phyloP scores from a whole-genome alignment of 2,113 vertebrate genomes.

The Vicugna pacos region DNA sequence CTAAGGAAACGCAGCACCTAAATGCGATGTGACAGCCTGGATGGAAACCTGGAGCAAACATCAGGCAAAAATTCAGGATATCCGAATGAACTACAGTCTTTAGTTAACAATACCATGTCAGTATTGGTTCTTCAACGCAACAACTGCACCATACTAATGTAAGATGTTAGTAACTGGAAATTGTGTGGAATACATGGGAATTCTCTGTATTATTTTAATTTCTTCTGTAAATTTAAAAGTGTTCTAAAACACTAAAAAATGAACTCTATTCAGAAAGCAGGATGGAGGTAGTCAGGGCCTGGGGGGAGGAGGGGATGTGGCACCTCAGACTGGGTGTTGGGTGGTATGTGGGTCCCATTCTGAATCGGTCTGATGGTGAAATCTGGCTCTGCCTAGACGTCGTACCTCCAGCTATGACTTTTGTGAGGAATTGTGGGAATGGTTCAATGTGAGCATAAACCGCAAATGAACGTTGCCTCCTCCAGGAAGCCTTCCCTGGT shows the following conservation, averaged over 20 bases:
- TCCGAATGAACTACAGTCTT: neutral
- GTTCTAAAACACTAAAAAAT: too few relatives aligned
- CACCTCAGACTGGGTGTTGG: neutral
- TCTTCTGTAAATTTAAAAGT: neutral
- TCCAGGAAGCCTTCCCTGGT: neutral
- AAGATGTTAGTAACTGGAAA: neutral
- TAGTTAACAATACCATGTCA: neutral
- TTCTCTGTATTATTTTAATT: neutral
- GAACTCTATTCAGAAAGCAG: neutral
- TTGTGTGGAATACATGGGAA: neutral
- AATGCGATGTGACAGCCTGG: neutral
- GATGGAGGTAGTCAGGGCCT: neutral
- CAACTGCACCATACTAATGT: too few relatives aligned
- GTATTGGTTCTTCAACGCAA: neutral
- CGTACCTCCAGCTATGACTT: neutral
- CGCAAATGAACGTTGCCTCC: neutral
- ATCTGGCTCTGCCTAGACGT: neutral
- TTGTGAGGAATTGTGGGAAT: neutral
- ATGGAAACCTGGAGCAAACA: neutral
- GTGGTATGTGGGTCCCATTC: neutral
- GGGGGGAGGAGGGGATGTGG: neutral
- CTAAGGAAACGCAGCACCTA: neutral
- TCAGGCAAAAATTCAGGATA: neutral
- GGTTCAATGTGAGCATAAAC: neutral
- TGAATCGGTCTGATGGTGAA: neutral